Percentiles rank a stretch among this genome's conserved stretches.
phyloP scores from a whole-genome alignment of 1,140 invertebrate species.

The Hydropsyche tenuis region DNA sequence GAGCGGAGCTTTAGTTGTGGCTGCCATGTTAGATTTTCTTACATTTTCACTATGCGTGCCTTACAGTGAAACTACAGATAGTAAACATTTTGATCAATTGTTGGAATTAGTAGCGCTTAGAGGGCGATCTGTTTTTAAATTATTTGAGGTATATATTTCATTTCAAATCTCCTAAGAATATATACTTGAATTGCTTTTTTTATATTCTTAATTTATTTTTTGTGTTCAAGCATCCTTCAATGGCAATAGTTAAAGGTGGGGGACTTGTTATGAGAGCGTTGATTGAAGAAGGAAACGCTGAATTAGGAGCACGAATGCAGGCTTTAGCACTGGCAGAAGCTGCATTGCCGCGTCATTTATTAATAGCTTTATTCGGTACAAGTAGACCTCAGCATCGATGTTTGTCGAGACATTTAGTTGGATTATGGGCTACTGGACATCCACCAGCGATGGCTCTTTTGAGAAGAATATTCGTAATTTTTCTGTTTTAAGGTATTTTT shows the following conservation, averaged over 20 bases:
- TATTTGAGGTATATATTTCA: slow-evolving; percentile 80
- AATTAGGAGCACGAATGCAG: slow-evolving; percentile 94
- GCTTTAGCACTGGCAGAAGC: slow-evolving; percentile 95
- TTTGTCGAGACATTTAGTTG: slow-evolving; percentile 93
- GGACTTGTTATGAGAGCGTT: slow-evolving; percentile 96
- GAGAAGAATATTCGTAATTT: slow-evolving; percentile 83
- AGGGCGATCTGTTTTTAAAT: slow-evolving; percentile 88
- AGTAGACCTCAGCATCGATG: slow-evolving; percentile 74
- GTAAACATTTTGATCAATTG: slow-evolving; percentile 94
- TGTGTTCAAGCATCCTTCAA: slow-evolving; percentile 82
- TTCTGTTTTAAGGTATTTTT: not conserved
- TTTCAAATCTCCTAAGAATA: slow-evolving; percentile 2
- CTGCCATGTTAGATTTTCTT: slow-evolving; percentile 97
- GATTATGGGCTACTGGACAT: slow-evolving; percentile 97
- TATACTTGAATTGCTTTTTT: not conserved
- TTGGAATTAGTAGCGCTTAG: slow-evolving; percentile 92
- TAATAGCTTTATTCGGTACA: slow-evolving; percentile 82
- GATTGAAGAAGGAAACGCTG: slow-evolving; percentile 94
- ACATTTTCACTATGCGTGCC: slow-evolving; percentile 99
- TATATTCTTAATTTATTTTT: slow-evolving; percentile 12
- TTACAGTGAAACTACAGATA: slow-evolving; percentile 98
- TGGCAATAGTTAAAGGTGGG: slow-evolving; percentile 97
- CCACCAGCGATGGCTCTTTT: slow-evolving; percentile 89
- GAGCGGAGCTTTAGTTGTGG: slow-evolving; percentile 82
- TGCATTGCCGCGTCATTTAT: slow-evolving; percentile 92